phyloP scores from a whole-genome alignment of 2,113 vertebrate species.

The Spea bombifrons region DNA sequence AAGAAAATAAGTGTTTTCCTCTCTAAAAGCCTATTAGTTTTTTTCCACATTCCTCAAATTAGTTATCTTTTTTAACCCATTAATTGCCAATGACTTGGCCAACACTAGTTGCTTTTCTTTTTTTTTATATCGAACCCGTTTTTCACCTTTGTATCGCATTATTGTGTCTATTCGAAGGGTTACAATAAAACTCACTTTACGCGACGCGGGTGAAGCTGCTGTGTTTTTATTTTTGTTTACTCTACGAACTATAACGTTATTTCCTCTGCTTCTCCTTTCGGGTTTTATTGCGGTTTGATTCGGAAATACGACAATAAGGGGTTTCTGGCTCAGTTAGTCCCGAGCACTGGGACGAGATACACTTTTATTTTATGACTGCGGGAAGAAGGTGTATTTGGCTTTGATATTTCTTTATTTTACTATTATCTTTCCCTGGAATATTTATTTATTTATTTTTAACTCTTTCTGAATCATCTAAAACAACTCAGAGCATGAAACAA shows the following conservation, averaged over 20 bases:
- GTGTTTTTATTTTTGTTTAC: not conserved
- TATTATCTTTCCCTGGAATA: not conserved
- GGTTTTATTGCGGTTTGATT: not conserved
- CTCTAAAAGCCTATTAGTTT: no score
- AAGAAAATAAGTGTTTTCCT: no score
- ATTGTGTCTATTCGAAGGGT: not conserved
- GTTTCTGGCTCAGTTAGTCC: not conserved
- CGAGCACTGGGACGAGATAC: not conserved
- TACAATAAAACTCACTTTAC: not conserved
- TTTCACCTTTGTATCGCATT: not conserved
- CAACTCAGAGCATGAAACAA: no score
- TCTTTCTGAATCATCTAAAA: not conserved
- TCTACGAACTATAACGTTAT: not conserved
- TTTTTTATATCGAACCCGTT: not conserved
- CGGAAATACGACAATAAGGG: not conserved
- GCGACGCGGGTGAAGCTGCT: not conserved
- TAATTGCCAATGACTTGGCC: no score
- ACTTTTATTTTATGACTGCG: not conserved
- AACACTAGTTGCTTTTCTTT: no score
- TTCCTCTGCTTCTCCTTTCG: not conserved
- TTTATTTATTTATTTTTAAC: not conserved
- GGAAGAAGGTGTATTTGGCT: not conserved
- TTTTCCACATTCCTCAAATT: no score
- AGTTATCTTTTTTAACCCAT: no score
- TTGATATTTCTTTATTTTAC: not conserved